These are phyloP conservation scores for Brachyalestes nurse DNA, from an alignment of 2,797 vertebrate genomes.

Conservation along the genomic window DNA sequence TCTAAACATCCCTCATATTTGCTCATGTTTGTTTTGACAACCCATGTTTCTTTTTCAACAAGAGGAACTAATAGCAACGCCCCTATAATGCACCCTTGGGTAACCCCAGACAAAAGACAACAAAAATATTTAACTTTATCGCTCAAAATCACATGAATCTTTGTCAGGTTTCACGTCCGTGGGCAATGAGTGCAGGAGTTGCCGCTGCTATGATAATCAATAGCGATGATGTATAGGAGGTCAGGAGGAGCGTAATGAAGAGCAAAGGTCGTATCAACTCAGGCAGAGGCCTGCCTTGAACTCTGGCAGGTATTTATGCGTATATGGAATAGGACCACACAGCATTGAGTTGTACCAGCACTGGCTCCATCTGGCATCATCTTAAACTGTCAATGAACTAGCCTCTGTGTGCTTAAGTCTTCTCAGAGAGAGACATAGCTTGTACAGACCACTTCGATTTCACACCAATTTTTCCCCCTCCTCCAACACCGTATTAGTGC, in stretches of 20 bases:
- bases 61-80: conserved; percentile 35
- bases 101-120: conserved; percentile 49
- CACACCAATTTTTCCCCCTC: conserved; percentile 57
- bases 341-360: conserved; percentile 55
- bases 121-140: conserved; percentile 48
- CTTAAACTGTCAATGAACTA: conserved; percentile 55
- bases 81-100: conserved; percentile 48
- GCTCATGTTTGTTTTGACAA: conserved; percentile 50
- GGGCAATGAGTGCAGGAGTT: conserved; percentile 36
- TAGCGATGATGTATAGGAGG: conserved; percentile 54
- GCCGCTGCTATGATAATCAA: conserved; percentile 58
- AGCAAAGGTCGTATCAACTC: conserved; percentile 64
- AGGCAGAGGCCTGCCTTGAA: conserved; percentile 59
- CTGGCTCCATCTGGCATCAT: conserved; percentile 51
- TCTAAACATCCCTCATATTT: conserved; percentile 26
- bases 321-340: conserved; percentile 46
- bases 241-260: conserved; percentile 55
- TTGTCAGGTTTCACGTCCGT: conserved; percentile 54
- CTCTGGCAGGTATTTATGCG: conserved; percentile 64
- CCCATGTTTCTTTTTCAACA: conserved; percentile 44
- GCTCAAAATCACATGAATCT: conserved; percentile 62
- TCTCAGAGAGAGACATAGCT: conserved; percentile 52
- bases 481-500: conserved; percentile 61
- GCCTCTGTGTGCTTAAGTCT: conserved; percentile 36
- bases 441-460: conserved; percentile 72